A percentile compares a stretch with the other conserved stretches of the same genome.
Evolutionary conservation across 2,113 vertebrate species (phyloP).

Genomic region (Gymnarchus niloticus): DNA sequence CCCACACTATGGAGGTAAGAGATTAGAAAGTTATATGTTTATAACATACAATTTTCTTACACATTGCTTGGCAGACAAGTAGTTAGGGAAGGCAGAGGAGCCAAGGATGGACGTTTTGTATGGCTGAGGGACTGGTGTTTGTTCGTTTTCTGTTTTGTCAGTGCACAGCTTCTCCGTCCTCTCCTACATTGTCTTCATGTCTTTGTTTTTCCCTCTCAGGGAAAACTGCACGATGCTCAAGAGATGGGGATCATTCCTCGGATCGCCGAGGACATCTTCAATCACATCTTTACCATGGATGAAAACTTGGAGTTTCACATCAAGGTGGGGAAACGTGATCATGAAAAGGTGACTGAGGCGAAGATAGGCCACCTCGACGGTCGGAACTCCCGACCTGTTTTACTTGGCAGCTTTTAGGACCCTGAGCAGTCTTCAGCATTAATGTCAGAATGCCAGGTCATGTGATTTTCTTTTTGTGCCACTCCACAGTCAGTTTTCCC

Average conservation of each 20-base stretch:
- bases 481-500: not conserved
- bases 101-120: not conserved
- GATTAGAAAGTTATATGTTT: too few species aligned
- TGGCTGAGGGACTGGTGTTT: not conserved
- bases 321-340: slow-evolving; percentile 61
- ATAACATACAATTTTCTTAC: not conserved
- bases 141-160: not conserved
- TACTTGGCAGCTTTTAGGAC: not conserved
- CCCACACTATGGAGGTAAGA: slow-evolving; percentile 89
- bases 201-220: slow-evolving; percentile 54
- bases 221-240: slow-evolving; percentile 81
- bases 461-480: not conserved
- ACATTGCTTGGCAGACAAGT: not conserved
- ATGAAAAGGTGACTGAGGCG: not conserved
- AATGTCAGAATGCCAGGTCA: not conserved
- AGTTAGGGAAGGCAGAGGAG: not conserved
- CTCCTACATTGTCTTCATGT: slow-evolving; percentile 22
- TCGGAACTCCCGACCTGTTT: not conserved
- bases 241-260: slow-evolving; percentile 91
- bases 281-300: slow-evolving; percentile 90
- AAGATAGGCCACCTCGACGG: not conserved
- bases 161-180: not conserved
- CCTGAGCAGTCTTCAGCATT: not conserved
- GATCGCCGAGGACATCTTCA: slow-evolving; percentile 88
- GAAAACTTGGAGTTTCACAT: slow-evolving; percentile 93